Base-by-base conservation (phyloP, 2,113 vertebrate species). In the Cololabis saira region DNA sequence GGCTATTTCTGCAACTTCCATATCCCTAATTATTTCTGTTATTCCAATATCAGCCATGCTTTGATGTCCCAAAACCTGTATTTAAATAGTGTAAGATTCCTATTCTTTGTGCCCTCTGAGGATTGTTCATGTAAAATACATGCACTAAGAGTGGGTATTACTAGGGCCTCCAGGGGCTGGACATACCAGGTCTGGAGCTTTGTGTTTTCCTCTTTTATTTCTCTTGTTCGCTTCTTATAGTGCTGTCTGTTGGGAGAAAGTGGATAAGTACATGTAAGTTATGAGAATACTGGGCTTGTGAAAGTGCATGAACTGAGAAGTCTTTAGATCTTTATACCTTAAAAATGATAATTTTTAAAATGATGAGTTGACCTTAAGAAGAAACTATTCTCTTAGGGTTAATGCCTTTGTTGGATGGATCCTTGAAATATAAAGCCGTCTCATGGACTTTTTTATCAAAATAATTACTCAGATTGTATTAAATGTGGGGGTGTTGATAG, bases 11-110 rank as follows among this genome's bases (percentile, higher is more conserved):
- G 93, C 94, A 93, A 95, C 96, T 94, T 96, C 94, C 93, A 95
- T 95, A 96, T 95, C 93, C 95, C 96, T 97, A 98, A 97, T 98
- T 98, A 98, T 98, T 96, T 95, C 95, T 96, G 95, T 97, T 97
- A 97, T 97, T 96, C 94, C 95, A 95, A 96, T 96, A 96, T 95
- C 94, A 94, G 92, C 91, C 93, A 89, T 93, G 93, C 96, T 98
- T 97, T 97, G 95, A 97, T 96, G 95, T 96, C 95, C 94, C 96
- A 96, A 91, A 96, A 97, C 96, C 95, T 96, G 95, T 97, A 96
- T 97, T 97, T 96, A 97, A 97, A 97, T 95, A 95, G 94, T 95
- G 92, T 94, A 94, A 94, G 95, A 96, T 95, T 96, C 94, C 95
- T 94, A 94, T 95, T 95, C 89, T 93, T 92, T 94, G 91, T 94